Conservation (phyloP, 2,888 invertebrate species). For the Drosophila paucipuncta region DNA sequence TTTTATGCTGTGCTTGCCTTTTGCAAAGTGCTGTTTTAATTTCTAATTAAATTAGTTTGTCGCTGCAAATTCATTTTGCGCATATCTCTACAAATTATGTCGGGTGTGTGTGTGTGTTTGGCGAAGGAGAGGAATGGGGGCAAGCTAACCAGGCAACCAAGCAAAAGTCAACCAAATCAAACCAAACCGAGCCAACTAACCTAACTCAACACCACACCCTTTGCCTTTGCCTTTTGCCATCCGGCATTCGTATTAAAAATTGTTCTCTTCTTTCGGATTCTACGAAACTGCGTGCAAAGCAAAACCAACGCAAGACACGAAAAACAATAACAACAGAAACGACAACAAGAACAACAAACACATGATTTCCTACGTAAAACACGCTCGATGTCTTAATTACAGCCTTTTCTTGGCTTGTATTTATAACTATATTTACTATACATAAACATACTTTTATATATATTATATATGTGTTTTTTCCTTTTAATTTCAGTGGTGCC, state of each 20-base stretch:
- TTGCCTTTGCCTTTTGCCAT: constrained; percentile 1
- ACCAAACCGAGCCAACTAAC: constrained; percentile 21
- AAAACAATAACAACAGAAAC: constrained; percentile 53
- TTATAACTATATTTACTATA: neutral
- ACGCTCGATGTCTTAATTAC: constrained; percentile 51
- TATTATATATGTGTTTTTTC: neutral
- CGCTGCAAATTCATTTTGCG: constrained; percentile 56
- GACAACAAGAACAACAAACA: constrained; percentile 37
- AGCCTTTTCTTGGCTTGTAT: constrained; percentile 13
- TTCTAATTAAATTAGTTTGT: constrained; percentile 77
- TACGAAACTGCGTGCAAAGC: constrained; percentile 67
- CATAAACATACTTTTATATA: constrained; percentile 30
- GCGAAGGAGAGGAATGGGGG: neutral
- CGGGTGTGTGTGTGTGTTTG: constrained; percentile 10
- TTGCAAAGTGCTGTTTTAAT: constrained; percentile 58
- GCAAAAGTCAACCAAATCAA: constrained; percentile 10
- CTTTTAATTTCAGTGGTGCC: constrained; percentile 90
- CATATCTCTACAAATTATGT: constrained; percentile 48
- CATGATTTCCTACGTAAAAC: constrained; percentile 45
- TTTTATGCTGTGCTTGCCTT: constrained; percentile 39
- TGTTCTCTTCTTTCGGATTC: constrained; percentile 20
- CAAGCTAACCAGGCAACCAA: constrained; percentile 50
- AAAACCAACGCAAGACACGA: constrained; percentile 58
- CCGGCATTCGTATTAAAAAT: constrained; percentile 35
- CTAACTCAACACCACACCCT: constrained; percentile 45